Evolutionary conservation across 1,140 invertebrate genomes (phyloP).

Genomic region (Camponotus pennsylvanicus): DNA sequence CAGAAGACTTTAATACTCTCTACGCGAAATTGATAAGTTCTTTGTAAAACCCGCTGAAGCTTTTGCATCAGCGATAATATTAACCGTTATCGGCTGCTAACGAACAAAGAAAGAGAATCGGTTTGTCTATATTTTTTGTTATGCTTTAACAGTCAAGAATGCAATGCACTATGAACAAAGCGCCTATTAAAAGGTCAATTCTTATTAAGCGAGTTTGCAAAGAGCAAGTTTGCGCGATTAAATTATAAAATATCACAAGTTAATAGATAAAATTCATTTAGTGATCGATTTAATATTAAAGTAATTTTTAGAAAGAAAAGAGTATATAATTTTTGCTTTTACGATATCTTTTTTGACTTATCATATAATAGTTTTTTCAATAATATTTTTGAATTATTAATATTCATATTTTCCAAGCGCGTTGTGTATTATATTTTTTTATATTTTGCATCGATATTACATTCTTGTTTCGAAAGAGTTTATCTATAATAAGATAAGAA

Average conservation of each 20-base stretch:
- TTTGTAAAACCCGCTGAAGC: constrained; percentile 35
- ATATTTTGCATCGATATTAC: neutral
- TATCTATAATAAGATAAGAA: neutral
- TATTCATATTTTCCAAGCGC: neutral
- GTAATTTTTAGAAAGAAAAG: neutral
- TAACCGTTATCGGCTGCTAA: neutral
- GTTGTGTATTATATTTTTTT: neutral
- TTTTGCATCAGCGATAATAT: constrained; percentile 19
- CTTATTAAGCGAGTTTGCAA: neutral
- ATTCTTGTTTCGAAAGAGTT: neutral
- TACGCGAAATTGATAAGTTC: constrained; percentile 49
- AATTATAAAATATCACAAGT: neutral
- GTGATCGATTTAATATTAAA: neutral
- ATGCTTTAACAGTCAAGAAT: neutral
- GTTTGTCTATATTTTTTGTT: neutral
- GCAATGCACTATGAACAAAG: neutral
- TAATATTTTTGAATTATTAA: neutral
- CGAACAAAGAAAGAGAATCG: neutral
- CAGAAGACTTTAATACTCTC: constrained; percentile 50
- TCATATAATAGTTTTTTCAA: neutral
- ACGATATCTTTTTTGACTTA: neutral
- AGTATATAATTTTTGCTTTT: neutral
- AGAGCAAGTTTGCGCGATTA: too few relatives aligned
- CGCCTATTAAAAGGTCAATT: neutral
- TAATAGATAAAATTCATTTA: neutral